Percentiles rank a stretch among this genome's conserved stretches.
phyloP scores from a whole-genome alignment of 2,888 invertebrate genomes.

The Platypus cylindrus region DNA sequence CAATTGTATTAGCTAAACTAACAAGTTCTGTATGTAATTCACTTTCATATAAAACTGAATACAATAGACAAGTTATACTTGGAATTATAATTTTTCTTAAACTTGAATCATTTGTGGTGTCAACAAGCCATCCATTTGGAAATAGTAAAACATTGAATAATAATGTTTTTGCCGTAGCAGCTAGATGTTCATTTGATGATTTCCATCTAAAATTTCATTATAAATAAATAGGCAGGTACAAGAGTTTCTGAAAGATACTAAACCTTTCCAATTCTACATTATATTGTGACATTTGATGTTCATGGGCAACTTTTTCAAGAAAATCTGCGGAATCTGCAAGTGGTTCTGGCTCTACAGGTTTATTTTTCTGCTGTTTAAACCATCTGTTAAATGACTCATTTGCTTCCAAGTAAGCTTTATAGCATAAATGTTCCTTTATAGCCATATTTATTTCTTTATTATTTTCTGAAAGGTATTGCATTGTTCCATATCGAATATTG shows the following conservation, averaged over 20 bases:
- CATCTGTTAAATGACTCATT: constrained; percentile 81
- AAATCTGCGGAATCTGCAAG: constrained; percentile 53
- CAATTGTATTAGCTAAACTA: constrained; percentile 66
- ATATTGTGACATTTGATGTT: constrained; percentile 70
- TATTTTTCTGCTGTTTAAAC: constrained; percentile 70
- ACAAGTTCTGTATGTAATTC: constrained; percentile 65
- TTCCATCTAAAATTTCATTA: constrained; percentile 37
- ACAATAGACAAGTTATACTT: constrained; percentile 62
- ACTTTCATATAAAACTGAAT: constrained; percentile 65
- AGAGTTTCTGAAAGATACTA: no score
- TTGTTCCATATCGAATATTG: not conserved
- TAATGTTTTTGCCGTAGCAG: constrained; percentile 61
- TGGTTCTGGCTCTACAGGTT: constrained; percentile 57
- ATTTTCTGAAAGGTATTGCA: constrained; percentile 4
- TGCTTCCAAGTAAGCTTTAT: constrained; percentile 77
- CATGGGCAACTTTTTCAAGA: constrained; percentile 77
- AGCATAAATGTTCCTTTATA: constrained; percentile 75
- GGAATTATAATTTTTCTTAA: constrained; percentile 75
- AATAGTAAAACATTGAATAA: constrained; percentile 80
- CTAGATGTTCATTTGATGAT: constrained; percentile 22
- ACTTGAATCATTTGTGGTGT: constrained; percentile 44
- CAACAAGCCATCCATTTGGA: constrained; percentile 82
- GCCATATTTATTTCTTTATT: constrained; percentile 36
- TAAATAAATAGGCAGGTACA: constrained; percentile 1
- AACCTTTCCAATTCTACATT: constrained; percentile 61